Conservation (phyloP, 1,140 invertebrate species). For the Pogonus chalceus region DNA sequence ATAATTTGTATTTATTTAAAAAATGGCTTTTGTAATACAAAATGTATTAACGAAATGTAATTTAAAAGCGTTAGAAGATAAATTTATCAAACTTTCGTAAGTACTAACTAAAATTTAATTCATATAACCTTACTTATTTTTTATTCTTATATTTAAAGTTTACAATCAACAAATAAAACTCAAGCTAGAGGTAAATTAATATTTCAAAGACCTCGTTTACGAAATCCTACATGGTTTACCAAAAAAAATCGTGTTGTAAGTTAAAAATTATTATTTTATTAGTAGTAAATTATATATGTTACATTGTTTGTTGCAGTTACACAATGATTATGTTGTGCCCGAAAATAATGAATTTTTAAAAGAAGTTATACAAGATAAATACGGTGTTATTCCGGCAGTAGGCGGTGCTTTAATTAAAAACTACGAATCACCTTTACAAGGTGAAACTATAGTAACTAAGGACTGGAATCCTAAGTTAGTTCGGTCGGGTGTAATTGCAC, state of each 20-base stretch:
- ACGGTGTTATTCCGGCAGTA: slow-evolving; percentile 37
- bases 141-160: neutral
- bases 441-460: slow-evolving; percentile 39
- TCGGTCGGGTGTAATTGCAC: slow-evolving; percentile 77
- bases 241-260: slow-evolving; percentile 41
- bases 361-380: slow-evolving; percentile 62
- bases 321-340: slow-evolving; percentile 58
- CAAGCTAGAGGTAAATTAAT: slow-evolving; percentile 33
- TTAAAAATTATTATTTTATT: slow-evolving; percentile 16
- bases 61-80: neutral
- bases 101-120: neutral
- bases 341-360: slow-evolving; percentile 77
- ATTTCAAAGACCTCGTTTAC: slow-evolving; percentile 36
- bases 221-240: slow-evolving; percentile 47
- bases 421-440: slow-evolving; percentile 37
- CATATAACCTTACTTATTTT: neutral
- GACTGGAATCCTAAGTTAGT: slow-evolving; percentile 53
- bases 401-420: slow-evolving; percentile 33
- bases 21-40: neutral
- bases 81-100: neutral
- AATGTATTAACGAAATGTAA: neutral
- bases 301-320: slow-evolving; percentile 38
- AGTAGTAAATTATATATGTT: slow-evolving; percentile 14
- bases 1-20: too few relatives aligned
- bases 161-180: slow-evolving; percentile 15